A percentile compares a stretch with the other conserved stretches of the same genome.
Conservation (phyloP, 2,113 vertebrate species). For the Dicrurus megarhynchus region DNA sequence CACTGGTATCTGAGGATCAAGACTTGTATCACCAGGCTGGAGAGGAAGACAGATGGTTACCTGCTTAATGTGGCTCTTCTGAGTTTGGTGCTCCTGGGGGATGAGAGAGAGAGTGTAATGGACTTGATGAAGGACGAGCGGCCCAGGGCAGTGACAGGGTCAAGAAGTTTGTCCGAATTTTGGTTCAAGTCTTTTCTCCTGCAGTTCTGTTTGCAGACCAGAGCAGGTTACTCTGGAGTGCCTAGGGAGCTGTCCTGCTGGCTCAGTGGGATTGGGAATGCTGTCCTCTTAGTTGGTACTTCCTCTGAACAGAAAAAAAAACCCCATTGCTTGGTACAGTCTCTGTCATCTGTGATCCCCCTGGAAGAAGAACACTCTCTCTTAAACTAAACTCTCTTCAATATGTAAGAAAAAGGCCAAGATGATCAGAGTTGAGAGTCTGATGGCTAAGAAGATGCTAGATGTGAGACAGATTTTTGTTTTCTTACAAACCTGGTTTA, state of each 20-base stretch:
- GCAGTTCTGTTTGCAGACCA: background rate
- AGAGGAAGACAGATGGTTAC: background rate
- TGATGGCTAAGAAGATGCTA: slow-evolving; percentile 19
- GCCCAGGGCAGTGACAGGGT: background rate
- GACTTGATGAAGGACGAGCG: background rate
- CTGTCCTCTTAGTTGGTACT: background rate
- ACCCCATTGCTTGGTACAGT: rapidly evolving
- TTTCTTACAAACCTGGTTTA: background rate
- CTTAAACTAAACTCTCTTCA: background rate
- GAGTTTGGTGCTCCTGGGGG: background rate
- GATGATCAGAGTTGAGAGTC: background rate
- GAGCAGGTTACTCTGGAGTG: rapidly evolving
- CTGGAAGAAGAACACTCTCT: background rate
- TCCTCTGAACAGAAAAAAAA: background rate
- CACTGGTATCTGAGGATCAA: background rate
- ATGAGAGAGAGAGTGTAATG: background rate
- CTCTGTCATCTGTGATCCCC: background rate
- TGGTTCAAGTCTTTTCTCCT: background rate
- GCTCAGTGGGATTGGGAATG: background rate
- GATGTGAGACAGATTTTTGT: slow-evolving; percentile 4
- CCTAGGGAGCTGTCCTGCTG: background rate
- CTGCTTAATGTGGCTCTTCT: background rate
- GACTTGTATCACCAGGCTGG: background rate
- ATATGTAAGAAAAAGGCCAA: background rate
- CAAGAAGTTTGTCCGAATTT: background rate